Percentiles rank a stretch among this genome's conserved stretches.
phyloP scores from a whole-genome alignment of 2,113 vertebrate species.

The Montifringilla adamsi region DNA sequence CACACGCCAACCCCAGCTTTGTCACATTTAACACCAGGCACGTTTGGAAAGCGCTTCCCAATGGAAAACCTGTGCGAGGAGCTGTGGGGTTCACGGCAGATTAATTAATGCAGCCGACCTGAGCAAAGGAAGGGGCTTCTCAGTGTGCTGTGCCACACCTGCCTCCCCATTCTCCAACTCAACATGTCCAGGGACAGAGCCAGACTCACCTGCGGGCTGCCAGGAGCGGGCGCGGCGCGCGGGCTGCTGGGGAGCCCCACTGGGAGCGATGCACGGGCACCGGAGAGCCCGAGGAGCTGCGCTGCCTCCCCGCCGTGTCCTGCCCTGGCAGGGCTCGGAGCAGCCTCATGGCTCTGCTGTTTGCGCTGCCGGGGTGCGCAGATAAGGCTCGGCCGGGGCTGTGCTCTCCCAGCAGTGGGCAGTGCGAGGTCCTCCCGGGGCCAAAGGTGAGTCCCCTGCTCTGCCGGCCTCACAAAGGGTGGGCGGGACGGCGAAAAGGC shows the following conservation, averaged over 20 bases:
- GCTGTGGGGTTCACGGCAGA: accelerated
- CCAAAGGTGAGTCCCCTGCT: neutral
- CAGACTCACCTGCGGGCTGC: constrained; percentile 26
- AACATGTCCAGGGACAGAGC: neutral
- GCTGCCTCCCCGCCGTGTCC: neutral
- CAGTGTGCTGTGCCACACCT: accelerated
- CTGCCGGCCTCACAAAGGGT: neutral
- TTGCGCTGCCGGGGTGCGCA: neutral
- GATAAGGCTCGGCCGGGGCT: constrained; percentile 28
- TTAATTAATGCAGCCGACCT: accelerated
- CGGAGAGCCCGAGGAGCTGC: neutral
- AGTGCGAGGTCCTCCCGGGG: accelerated
- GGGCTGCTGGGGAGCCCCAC: accelerated
- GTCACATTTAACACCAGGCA: neutral
- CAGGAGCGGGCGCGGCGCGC: neutral
- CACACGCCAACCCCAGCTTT: neutral
- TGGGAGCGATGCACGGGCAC: accelerated
- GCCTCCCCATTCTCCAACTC: neutral
- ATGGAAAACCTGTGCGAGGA: neutral
- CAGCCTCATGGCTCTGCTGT: constrained; percentile 20
- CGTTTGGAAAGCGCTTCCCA: neutral
- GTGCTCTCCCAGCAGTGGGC: neutral
- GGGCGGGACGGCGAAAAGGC: neutral
- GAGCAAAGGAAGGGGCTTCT: accelerated
- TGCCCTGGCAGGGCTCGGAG: neutral